A percentile compares a stretch with the other conserved stretches of the same genome.
These are phyloP conservation scores for Hydrotaea cyrtoneurina DNA, from an alignment of 2,888 invertebrate species.

Conservation along the genomic window DNA sequence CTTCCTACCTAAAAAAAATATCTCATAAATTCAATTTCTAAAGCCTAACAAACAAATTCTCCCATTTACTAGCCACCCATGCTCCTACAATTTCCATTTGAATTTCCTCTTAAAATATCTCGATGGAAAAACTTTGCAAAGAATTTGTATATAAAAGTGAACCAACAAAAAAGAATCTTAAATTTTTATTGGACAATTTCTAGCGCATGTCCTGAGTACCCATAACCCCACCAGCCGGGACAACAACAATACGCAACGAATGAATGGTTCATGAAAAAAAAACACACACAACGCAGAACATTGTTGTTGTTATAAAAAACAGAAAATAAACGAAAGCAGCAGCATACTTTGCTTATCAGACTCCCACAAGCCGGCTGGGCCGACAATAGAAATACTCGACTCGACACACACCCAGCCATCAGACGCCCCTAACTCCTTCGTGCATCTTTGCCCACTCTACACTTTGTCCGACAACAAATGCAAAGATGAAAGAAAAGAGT, in stretches of 20 bases:
- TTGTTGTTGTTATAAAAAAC: slow-evolving; percentile 59
- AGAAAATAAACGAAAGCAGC: neutral
- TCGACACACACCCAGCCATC: slow-evolving; percentile 4
- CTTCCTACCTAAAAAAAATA: too few species aligned
- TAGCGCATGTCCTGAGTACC: slow-evolving; percentile 65
- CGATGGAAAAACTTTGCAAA: slow-evolving; percentile 45
- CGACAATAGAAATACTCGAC: neutral
- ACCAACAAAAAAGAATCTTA: slow-evolving; percentile 55
- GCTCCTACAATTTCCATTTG: slow-evolving; percentile 21
- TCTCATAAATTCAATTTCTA: neutral
- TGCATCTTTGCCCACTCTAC: neutral
- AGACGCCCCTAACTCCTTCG: neutral
- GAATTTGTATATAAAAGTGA: slow-evolving; percentile 64
- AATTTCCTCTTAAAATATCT: neutral
- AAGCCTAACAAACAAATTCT: neutral
- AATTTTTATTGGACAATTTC: slow-evolving; percentile 66
- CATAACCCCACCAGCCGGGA: slow-evolving; percentile 46
- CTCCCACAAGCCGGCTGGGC: slow-evolving; percentile 48
- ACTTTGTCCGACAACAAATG: neutral
- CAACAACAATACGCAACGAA: neutral
- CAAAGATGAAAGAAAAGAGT: slow-evolving; percentile 32
- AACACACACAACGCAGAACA: slow-evolving; percentile 59
- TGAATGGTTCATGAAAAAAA: slow-evolving; percentile 28
- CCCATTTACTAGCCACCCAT: neutral
- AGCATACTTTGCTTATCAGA: slow-evolving; percentile 57